Evolutionary conservation across 2,113 vertebrate genomes (phyloP).

Genomic region (Osmerus mordax): DNA sequence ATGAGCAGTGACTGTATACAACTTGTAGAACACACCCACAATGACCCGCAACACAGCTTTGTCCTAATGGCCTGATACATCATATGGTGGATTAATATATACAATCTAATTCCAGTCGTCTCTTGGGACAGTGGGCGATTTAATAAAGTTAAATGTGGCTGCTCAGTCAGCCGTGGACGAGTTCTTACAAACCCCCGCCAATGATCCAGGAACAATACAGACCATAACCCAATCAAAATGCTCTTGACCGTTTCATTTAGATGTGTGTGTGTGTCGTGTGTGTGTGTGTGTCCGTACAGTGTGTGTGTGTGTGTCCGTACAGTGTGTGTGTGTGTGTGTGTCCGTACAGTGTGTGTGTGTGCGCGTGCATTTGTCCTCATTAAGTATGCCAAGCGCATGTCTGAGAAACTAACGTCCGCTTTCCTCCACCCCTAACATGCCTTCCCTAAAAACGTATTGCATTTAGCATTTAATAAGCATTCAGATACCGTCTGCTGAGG

Average conservation of each 20-base stretch:
- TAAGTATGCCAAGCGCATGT: conserved; percentile 54
- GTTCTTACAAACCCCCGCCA: conserved; percentile 47
- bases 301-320: conserved; percentile 6
- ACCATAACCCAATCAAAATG: conserved; percentile 67
- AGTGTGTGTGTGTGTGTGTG: conserved; percentile 10
- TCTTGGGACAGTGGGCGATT: conserved; percentile 64
- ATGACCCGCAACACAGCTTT: conserved; percentile 33
- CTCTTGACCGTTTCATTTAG: conserved; percentile 32
- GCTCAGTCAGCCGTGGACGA: conserved; percentile 63
- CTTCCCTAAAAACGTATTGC: conserved; percentile 41
- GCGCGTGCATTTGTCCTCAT: conserved; percentile 24
- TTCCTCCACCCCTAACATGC: conserved; percentile 27
- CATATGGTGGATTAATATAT: conserved; percentile 55
- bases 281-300: conserved; percentile 10
- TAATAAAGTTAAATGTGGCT: conserved; percentile 73
- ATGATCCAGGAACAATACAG: conserved; percentile 53
- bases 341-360: not conserved
- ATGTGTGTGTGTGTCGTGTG: not conserved
- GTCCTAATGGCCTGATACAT: conserved; percentile 49
- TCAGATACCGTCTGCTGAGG: conserved; percentile 62
- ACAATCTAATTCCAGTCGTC: conserved; percentile 65
- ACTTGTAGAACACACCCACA: conserved; percentile 23
- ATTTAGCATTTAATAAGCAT: conserved; percentile 69
- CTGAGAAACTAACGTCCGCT: conserved; percentile 49
- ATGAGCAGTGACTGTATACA: conserved; percentile 11